Evolutionary conservation across 2,113 vertebrate genomes (phyloP).

Genomic region (Tachycineta bicolor): DNA sequence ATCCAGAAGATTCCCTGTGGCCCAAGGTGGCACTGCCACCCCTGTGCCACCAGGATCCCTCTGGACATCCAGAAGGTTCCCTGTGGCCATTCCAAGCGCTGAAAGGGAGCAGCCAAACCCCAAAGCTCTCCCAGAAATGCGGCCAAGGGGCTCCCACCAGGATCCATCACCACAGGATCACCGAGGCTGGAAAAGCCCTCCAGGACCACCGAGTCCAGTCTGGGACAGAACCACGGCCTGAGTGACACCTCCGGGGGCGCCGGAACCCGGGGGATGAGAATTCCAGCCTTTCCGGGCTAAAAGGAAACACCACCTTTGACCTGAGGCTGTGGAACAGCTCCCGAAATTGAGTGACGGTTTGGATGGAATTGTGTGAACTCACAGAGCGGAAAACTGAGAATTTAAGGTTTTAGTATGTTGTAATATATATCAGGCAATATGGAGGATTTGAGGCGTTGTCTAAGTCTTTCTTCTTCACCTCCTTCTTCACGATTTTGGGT

Average conservation of each 20-base stretch:
- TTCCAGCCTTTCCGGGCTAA: no score
- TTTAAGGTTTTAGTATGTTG: no score
- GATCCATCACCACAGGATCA: accelerated
- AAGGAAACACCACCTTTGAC: no score
- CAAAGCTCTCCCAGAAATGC: not conserved
- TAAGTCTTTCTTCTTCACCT: no score
- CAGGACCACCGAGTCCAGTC: accelerated
- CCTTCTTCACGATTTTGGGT: no score
- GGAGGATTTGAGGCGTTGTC: no score
- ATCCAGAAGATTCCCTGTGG: not conserved
- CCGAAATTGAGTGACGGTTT: no score
- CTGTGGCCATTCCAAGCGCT: not conserved
- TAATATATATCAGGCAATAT: no score
- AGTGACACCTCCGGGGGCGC: not conserved
- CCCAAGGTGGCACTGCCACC: not conserved
- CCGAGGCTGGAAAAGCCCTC: not conserved
- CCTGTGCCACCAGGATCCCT: not conserved
- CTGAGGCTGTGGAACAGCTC: no score
- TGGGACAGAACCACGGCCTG: accelerated
- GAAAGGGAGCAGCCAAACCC: not conserved
- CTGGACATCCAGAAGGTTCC: not conserved
- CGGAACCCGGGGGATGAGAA: no score
- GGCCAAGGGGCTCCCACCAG: not conserved
- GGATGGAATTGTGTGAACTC: no score
- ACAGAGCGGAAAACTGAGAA: no score